phyloP scores from a whole-genome alignment of 2,888 invertebrate species.

The Nomada ferruginata region DNA sequence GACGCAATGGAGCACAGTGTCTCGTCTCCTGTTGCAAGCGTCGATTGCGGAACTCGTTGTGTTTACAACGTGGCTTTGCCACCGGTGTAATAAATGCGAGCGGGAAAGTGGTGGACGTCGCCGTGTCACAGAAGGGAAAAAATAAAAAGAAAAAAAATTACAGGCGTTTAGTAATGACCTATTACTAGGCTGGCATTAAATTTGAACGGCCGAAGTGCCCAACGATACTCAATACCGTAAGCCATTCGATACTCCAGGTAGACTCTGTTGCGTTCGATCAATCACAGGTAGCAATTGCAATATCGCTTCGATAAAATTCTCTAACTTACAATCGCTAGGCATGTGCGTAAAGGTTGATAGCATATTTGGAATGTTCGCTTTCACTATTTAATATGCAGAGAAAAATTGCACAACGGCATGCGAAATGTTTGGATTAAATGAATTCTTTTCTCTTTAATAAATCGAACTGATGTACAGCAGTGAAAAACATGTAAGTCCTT shows the following conservation, averaged over 20 bases:
- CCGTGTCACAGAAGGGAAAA: constrained; percentile 10
- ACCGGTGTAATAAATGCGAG: constrained; percentile 48
- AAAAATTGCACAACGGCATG: too few species aligned
- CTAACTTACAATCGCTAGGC: too few species aligned
- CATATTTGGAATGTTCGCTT: too few species aligned
- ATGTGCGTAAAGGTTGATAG: too few species aligned
- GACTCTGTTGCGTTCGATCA: neutral
- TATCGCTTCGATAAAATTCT: too few species aligned
- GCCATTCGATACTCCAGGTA: constrained; percentile 29
- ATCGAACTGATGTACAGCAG: too few species aligned
- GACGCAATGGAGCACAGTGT: neutral
- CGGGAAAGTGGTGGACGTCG: constrained; percentile 50
- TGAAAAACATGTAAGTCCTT: neutral
- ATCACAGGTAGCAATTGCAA: neutral
- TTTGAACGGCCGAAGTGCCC: constrained; percentile 37
- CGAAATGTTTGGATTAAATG: too few species aligned
- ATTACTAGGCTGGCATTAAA: constrained; percentile 53
- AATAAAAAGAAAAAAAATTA: neutral
- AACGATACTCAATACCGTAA: constrained; percentile 33
- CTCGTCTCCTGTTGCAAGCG: constrained; percentile 5
- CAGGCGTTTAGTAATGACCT: constrained; percentile 60
- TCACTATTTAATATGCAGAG: too few species aligned
- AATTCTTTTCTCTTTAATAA: too few species aligned
- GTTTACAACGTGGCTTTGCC: constrained; percentile 40
- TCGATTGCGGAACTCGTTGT: constrained; percentile 45